These are phyloP conservation scores for Gadopsis bispinosus DNA, from an alignment of 2,797 vertebrate genomes.

Conservation along the genomic window DNA sequence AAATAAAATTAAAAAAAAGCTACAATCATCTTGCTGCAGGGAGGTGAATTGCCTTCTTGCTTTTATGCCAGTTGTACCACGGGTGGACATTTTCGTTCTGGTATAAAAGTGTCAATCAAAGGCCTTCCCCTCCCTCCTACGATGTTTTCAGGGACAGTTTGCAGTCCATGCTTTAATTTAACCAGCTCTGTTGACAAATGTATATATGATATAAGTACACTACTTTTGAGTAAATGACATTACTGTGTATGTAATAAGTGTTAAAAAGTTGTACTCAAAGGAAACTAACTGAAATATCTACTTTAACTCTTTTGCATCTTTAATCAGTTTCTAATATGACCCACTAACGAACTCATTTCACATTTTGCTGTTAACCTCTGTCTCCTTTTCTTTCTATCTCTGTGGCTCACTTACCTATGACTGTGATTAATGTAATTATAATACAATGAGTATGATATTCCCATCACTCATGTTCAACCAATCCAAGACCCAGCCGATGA, in stretches of 20 bases:
- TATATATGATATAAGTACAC: background rate
- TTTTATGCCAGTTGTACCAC: slow-evolving; percentile 89
- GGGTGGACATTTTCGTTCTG: slow-evolving; percentile 88
- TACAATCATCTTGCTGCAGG: slow-evolving; percentile 95
- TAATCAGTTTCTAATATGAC: slow-evolving; percentile 43
- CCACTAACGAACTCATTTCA: slow-evolving; percentile 42
- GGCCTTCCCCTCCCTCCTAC: slow-evolving; percentile 78
- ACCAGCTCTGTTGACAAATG: slow-evolving; percentile 24
- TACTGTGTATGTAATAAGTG: background rate
- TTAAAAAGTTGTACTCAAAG: slow-evolving; percentile 13
- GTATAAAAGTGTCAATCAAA: slow-evolving; percentile 86
- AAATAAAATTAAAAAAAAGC: slow-evolving; percentile 77
- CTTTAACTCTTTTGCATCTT: slow-evolving; percentile 12
- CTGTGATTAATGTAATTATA: slow-evolving; percentile 76
- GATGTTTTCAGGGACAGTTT: slow-evolving; percentile 48
- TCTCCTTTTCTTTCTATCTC: slow-evolving; percentile 30
- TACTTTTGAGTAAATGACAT: slow-evolving; percentile 15
- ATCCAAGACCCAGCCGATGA: slow-evolving; percentile 55
- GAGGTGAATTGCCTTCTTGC: slow-evolving; percentile 88
- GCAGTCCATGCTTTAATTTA: slow-evolving; percentile 20
- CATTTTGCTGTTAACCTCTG: slow-evolving; percentile 41
- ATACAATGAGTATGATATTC: slow-evolving; percentile 69
- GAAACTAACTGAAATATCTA: slow-evolving; percentile 7
- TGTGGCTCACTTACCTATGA: slow-evolving; percentile 38
- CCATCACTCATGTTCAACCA: slow-evolving; percentile 69